Conservation (phyloP, 2,113 vertebrate genomes). For the Dromas ardeola region DNA sequence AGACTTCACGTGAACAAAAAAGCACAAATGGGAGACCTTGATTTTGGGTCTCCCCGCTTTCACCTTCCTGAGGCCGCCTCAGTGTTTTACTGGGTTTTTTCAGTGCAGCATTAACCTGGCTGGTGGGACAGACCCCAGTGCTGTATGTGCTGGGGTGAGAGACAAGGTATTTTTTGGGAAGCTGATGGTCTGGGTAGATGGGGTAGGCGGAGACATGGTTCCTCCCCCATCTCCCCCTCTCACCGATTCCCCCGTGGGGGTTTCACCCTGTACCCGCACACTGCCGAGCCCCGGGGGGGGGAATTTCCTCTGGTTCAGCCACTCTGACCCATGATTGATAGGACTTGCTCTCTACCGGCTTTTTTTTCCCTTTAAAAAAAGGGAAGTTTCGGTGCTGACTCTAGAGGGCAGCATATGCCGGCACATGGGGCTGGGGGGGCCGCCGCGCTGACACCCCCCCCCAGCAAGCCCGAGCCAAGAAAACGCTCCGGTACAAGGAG, state of each 20-base stretch:
- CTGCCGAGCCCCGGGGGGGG: neutral
- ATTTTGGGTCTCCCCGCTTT: neutral
- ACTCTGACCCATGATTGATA: neutral
- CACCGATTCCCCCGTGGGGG: too few relatives aligned
- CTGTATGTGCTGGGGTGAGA: neutral
- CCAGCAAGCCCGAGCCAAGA: rapidly evolving
- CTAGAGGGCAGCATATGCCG: constrained; percentile 70
- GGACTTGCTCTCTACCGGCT: neutral
- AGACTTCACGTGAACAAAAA: neutral
- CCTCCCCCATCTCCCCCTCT: too few relatives aligned
- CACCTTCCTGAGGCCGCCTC: neutral
- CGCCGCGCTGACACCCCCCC: neutral
- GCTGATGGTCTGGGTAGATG: neutral
- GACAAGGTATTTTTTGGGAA: rapidly evolving
- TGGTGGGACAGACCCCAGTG: neutral
- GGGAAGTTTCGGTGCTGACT: neutral
- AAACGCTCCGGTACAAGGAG: neutral
- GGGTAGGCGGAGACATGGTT: rapidly evolving
- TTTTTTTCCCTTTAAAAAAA: neutral
- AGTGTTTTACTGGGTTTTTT: neutral
- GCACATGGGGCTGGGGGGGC: neutral
- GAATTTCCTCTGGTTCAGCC: neutral
- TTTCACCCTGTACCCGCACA: neutral
- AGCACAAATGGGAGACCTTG: neutral
- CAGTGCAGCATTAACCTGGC: rapidly evolving